phyloP scores from a whole-genome alignment of 2,797 vertebrate genomes.

The Melanogrammus aeglefinus region DNA sequence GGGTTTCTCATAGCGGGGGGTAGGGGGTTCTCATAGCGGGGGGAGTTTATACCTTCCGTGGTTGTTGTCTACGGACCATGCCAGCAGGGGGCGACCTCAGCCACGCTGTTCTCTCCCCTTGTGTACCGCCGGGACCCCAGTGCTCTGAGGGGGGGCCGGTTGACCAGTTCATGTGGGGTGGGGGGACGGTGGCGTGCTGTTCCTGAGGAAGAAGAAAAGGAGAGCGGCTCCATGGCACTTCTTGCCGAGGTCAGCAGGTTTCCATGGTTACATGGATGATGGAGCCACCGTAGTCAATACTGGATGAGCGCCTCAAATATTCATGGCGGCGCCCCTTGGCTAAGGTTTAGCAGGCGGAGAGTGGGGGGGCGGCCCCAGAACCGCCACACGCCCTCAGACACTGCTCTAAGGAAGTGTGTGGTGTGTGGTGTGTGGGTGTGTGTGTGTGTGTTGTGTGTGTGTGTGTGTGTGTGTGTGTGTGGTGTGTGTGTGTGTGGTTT shows the following conservation, averaged over 20 bases:
- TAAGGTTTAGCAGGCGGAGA: conserved; percentile 35
- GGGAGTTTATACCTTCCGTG: no score
- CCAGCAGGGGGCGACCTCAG: conserved; percentile 62
- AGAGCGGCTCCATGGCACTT: neutral
- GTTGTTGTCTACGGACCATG: no score
- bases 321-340: conserved; percentile 65
- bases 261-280: conserved; percentile 16
- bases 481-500: no score
- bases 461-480: no score
- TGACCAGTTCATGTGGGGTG: no score
- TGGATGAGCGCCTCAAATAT: conserved; percentile 70
- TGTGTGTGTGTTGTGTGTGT: no score
- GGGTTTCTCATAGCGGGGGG: no score
- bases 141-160: no score
- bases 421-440: no score
- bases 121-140: no score
- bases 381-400: neutral
- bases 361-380: no score
- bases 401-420: neutral
- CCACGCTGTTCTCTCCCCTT: conserved; percentile 18
- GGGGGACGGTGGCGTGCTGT: neutral
- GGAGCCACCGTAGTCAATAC: conserved; percentile 58
- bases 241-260: conserved; percentile 7
- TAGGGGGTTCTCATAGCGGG: no score
- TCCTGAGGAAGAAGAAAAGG: neutral